Evolutionary conservation across 2,888 invertebrate genomes (phyloP).

Genomic region (Hypolimnas misippus): DNA sequence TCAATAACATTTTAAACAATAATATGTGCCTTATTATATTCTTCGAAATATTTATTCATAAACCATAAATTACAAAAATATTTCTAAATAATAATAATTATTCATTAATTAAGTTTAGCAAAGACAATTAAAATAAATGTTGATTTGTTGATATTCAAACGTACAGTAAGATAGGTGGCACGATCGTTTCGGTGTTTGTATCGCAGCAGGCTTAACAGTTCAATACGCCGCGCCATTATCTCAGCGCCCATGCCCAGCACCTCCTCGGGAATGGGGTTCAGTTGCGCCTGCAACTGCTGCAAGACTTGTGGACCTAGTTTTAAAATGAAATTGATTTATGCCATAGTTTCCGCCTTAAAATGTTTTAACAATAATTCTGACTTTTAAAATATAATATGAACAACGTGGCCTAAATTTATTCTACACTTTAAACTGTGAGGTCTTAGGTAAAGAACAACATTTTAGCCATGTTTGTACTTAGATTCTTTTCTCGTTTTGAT

Average conservation of each 20-base stretch:
- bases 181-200: slow-evolving; percentile 61
- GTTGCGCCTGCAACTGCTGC: slow-evolving; percentile 59
- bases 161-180: slow-evolving; percentile 44
- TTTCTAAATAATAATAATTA: too few species aligned
- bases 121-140: too few species aligned
- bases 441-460: too few species aligned
- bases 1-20: slow-evolving; percentile 38
- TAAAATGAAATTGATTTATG: not conserved
- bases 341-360: not conserved
- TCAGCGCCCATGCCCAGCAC: slow-evolving; percentile 61
- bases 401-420: too few species aligned
- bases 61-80: too few species aligned
- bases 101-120: too few species aligned
- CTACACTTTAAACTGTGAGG: too few species aligned
- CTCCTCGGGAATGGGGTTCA: slow-evolving; percentile 67
- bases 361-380: too few species aligned
- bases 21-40: not conserved
- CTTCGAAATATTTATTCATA: too few species aligned
- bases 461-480: too few species aligned
- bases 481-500: too few species aligned
- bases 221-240: slow-evolving; percentile 68
- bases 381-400: too few species aligned
- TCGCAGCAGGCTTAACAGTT: slow-evolving; percentile 60
- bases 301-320: slow-evolving; percentile 60
- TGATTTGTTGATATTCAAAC: slow-evolving; percentile 2